Conservation (phyloP, 2,113 vertebrate genomes). For the Rhabdornis inornatus region DNA sequence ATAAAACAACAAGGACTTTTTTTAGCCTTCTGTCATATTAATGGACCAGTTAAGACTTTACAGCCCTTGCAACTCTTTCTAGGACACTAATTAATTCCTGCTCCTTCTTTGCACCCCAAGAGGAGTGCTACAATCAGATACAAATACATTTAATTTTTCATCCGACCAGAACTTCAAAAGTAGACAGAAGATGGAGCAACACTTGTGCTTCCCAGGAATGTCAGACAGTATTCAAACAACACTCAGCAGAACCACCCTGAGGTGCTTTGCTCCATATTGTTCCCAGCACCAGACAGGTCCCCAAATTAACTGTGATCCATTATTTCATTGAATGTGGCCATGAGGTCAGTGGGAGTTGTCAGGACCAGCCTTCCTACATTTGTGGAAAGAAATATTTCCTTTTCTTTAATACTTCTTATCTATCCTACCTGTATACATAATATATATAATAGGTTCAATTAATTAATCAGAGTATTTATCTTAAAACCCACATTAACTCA, state of each 20-base stretch:
- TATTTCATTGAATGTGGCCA: background rate
- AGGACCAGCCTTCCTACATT: background rate
- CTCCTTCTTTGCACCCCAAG: background rate
- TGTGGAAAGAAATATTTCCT: background rate
- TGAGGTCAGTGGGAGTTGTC: background rate
- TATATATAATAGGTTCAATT: background rate
- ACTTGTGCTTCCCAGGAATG: background rate
- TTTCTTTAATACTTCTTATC: background rate
- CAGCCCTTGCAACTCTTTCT: background rate
- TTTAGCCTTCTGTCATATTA: background rate
- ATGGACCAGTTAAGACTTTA: background rate
- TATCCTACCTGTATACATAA: background rate
- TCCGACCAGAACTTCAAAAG: background rate
- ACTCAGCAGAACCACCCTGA: conserved; percentile 15
- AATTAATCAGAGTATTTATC: background rate
- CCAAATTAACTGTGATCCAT: background rate
- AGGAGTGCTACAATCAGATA: background rate
- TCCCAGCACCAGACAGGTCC: background rate
- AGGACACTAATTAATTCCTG: background rate
- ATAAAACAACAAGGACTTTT: background rate
- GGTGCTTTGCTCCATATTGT: background rate
- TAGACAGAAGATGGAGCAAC: conserved; percentile 4
- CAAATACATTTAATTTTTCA: background rate
- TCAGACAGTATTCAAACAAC: conserved; percentile 34
- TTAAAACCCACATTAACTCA: background rate